Evolutionary conservation across 2,113 vertebrate species (phyloP).

Genomic region (Henicopernis longicauda): DNA sequence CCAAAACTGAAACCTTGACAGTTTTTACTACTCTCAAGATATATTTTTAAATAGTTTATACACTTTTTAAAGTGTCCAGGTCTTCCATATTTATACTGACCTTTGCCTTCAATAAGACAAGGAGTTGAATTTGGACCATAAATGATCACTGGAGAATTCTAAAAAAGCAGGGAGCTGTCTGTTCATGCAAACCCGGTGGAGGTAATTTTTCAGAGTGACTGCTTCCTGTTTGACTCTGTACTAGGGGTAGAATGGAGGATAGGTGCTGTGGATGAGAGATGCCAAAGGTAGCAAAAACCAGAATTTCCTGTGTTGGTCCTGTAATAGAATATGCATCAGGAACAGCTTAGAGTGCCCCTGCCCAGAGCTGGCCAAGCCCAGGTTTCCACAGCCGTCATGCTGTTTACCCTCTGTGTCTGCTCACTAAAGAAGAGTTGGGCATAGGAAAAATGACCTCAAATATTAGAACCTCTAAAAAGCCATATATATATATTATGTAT

Average conservation of each 20-base stretch:
- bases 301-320: neutral
- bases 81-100: neutral
- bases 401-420: neutral
- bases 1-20: neutral
- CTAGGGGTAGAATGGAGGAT: neutral
- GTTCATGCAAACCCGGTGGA: neutral
- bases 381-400: neutral
- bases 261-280: neutral
- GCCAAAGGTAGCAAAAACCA: neutral
- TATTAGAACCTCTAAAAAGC: neutral
- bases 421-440: neutral
- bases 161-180: neutral
- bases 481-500: too few relatives aligned
- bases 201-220: neutral
- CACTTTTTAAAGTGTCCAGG: neutral
- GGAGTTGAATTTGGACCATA: neutral
- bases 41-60: neutral
- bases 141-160: neutral
- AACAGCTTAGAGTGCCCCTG: neutral
- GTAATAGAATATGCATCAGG: neutral
- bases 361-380: neutral
- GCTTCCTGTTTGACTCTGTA: neutral
- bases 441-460: neutral
- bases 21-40: neutral
- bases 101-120: neutral